Conservation (phyloP, 2,888 invertebrate species). For the Metalampra italica region DNA sequence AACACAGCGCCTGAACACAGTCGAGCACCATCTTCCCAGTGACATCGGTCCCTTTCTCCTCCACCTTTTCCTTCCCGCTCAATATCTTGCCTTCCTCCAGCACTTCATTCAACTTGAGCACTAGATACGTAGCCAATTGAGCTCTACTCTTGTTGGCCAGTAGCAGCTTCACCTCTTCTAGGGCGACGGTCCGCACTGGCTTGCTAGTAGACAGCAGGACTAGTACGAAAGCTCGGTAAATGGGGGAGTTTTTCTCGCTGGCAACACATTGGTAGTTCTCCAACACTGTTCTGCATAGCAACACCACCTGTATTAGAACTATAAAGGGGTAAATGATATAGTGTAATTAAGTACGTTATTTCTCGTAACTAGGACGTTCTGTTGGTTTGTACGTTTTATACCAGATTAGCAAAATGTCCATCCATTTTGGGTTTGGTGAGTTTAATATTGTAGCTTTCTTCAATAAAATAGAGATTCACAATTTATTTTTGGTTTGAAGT, state of each 20-base stretch:
- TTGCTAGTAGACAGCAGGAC: constrained; percentile 82
- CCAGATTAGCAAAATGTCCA: too few species aligned
- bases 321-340: constrained; percentile 65
- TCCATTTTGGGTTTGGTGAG: too few species aligned
- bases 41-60: constrained; percentile 59
- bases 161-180: constrained; percentile 79
- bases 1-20: constrained; percentile 74
- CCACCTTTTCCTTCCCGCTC: constrained; percentile 48
- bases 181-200: constrained; percentile 80
- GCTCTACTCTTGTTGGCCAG: constrained; percentile 80
- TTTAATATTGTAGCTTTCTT: too few species aligned
- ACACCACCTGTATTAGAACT: constrained; percentile 82
- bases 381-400: neutral
- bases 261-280: constrained; percentile 83
- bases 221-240: constrained; percentile 85
- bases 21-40: constrained; percentile 78
- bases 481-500: too few species aligned
- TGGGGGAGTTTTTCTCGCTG: constrained; percentile 80
- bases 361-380: neutral
- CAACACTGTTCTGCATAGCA: constrained; percentile 85
- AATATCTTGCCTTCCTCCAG: constrained; percentile 80
- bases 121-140: constrained; percentile 79
- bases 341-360: constrained; percentile 29
- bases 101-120: constrained; percentile 82
- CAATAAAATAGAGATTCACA: too few species aligned